These are phyloP conservation scores for Pheosia tremula DNA, from an alignment of 2,888 invertebrate genomes.

Conservation along the genomic window DNA sequence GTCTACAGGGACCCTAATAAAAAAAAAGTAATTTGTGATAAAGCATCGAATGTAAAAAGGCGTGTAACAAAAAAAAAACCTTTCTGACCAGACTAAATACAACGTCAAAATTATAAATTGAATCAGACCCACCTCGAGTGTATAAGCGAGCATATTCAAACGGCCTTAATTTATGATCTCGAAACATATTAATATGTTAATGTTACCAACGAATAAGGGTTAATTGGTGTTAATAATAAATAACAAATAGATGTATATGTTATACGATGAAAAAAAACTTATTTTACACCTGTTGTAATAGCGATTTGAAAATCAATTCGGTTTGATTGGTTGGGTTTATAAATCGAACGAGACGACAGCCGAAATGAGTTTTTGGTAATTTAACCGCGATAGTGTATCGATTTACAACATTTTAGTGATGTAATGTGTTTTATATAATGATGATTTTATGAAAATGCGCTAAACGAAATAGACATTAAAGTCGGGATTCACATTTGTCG, in stretches of 20 bases:
- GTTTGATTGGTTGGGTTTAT: conserved; percentile 54
- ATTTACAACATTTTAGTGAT: conserved; percentile 44
- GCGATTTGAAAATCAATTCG: conserved; percentile 56
- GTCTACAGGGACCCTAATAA: too few relatives aligned
- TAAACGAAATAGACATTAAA: conserved; percentile 6
- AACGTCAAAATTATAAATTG: conserved; percentile 58
- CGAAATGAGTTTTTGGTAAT: conserved; percentile 57
- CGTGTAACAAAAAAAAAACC: conserved; percentile 13
- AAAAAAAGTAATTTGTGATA: too few relatives aligned
- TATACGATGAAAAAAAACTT: conserved; percentile 42
- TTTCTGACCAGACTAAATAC: conserved; percentile 8
- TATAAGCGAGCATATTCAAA: conserved; percentile 48
- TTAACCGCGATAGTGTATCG: conserved; percentile 48
- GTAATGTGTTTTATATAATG: conserved; percentile 39
- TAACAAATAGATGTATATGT: conserved; percentile 55
- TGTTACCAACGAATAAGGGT: conserved; percentile 59
- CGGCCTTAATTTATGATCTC: conserved; percentile 62
- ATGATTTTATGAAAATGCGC: conserved; percentile 49
- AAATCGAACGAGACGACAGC: conserved; percentile 52
- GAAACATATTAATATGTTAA: conserved; percentile 71
- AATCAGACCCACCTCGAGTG: conserved; percentile 54
- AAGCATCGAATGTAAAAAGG: conserved; percentile 7
- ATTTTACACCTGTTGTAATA: conserved; percentile 64
- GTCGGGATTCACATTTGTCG: conserved; percentile 25
- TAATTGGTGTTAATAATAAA: conserved; percentile 76